These are phyloP conservation scores for Andrena cerasifolii DNA, from an alignment of 1,140 invertebrate species.

Conservation along the genomic window DNA sequence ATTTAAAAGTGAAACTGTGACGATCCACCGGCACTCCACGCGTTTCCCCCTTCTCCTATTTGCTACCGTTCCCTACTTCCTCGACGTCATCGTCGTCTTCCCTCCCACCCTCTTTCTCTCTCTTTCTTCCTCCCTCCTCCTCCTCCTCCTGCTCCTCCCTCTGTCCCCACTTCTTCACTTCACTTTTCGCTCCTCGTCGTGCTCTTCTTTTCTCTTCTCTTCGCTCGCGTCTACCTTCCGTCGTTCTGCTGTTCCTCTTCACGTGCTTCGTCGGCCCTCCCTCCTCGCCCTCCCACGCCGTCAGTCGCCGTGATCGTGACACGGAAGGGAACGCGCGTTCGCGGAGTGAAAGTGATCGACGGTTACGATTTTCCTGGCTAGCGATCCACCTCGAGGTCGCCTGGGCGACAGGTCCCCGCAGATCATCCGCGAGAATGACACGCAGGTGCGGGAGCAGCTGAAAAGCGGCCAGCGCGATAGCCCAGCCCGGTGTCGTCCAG, in stretches of 20 bases:
- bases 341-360: slow-evolving; percentile 64
- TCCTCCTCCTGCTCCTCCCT: slow-evolving; percentile 3
- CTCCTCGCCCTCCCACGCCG: not conserved
- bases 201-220: not conserved
- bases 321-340: slow-evolving; percentile 47
- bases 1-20: slow-evolving; percentile 81
- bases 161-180: not conserved
- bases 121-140: not conserved
- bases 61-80: slow-evolving; percentile 31
- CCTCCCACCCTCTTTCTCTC: not conserved
- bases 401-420: slow-evolving; percentile 34
- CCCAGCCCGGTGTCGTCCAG: slow-evolving; percentile 46
- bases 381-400: slow-evolving; percentile 21
- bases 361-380: slow-evolving; percentile 46
- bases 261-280: not conserved
- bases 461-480: slow-evolving; percentile 26
- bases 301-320: slow-evolving; percentile 37
- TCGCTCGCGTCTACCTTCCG: not conserved
- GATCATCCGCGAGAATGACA: slow-evolving; percentile 51
- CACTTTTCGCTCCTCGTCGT: not conserved
- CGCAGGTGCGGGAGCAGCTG: slow-evolving; percentile 56
- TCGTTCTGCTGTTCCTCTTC: not conserved
- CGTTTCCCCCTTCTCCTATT: slow-evolving; percentile 59
- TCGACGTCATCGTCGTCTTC: slow-evolving; percentile 34
- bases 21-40: slow-evolving; percentile 68